Evolutionary conservation across 2,113 vertebrate species (phyloP).

Genomic region (Psophia crepitans): DNA sequence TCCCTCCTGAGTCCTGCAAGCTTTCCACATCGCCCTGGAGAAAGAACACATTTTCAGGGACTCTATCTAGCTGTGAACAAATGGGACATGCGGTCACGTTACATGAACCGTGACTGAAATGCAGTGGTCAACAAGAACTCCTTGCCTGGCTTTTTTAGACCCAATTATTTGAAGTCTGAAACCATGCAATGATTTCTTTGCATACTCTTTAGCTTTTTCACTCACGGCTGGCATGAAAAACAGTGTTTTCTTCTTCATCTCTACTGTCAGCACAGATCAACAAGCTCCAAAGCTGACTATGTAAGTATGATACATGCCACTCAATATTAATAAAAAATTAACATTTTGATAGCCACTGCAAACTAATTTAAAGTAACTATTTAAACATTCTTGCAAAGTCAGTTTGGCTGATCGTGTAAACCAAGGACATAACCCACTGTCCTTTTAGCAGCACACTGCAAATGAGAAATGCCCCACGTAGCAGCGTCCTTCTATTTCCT

Average conservation of each 20-base stretch:
- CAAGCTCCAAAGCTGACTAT: neutral
- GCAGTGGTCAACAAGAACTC: neutral
- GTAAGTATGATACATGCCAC: neutral
- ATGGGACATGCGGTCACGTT: neutral
- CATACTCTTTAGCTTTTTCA: neutral
- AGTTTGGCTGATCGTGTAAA: neutral
- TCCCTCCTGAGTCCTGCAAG: neutral
- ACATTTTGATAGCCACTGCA: neutral
- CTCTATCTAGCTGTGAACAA: neutral
- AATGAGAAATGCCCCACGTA: neutral
- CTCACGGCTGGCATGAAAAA: neutral
- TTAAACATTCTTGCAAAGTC: neutral
- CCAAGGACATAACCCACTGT: neutral
- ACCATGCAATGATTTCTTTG: neutral
- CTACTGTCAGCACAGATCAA: neutral
- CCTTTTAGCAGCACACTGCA: neutral
- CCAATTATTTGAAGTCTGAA: neutral
- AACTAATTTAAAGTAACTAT: neutral
- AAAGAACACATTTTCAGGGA: neutral
- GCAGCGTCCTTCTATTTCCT: neutral
- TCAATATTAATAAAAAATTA: neutral
- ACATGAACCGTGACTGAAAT: neutral
- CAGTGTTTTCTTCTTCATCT: neutral
- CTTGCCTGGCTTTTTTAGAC: neutral
- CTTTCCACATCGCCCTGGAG: fast-evolving